Evolutionary conservation across 23 tunicate species (phyloP).

Genomic region (Clavelina lepadiformis): DNA sequence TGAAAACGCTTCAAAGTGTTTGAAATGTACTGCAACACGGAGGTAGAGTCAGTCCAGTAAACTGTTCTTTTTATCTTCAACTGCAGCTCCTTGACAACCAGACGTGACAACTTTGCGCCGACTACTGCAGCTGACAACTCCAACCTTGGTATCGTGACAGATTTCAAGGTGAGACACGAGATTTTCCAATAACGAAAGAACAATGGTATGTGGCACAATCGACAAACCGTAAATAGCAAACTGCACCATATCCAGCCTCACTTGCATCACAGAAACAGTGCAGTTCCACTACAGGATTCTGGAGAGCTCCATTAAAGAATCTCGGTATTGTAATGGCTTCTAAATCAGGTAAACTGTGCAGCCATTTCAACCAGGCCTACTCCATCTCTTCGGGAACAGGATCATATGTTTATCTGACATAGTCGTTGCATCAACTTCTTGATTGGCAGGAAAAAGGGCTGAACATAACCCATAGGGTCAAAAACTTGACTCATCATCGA

Average conservation of each 20-base stretch:
- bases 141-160: constrained; percentile 28
- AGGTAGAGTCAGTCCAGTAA: constrained; percentile 42
- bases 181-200: constrained; percentile 29
- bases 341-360: not conserved
- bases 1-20: constrained; percentile 13
- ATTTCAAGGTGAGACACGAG: constrained; percentile 23
- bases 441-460: constrained; percentile 18
- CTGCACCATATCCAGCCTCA: constrained; percentile 26
- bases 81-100: constrained; percentile 17
- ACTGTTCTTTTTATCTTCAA: not conserved
- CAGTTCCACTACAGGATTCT: too few relatives aligned
- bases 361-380: constrained; percentile 4
- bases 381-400: not conserved
- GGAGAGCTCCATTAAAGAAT: too few relatives aligned
- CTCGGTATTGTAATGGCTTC: constrained; percentile 13
- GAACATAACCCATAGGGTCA: constrained; percentile 18
- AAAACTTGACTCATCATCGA: constrained; percentile 12
- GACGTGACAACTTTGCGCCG: not conserved
- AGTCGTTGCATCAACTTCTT: constrained; percentile 18
- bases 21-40: constrained; percentile 23
- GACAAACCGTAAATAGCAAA: constrained; percentile 13
- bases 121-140: constrained; percentile 25
- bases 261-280: constrained; percentile 42
- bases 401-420: too few relatives aligned
- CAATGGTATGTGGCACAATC: not conserved